Base-by-base conservation (phyloP, 2,113 vertebrate species). In the Myodes glareolus region DNA sequence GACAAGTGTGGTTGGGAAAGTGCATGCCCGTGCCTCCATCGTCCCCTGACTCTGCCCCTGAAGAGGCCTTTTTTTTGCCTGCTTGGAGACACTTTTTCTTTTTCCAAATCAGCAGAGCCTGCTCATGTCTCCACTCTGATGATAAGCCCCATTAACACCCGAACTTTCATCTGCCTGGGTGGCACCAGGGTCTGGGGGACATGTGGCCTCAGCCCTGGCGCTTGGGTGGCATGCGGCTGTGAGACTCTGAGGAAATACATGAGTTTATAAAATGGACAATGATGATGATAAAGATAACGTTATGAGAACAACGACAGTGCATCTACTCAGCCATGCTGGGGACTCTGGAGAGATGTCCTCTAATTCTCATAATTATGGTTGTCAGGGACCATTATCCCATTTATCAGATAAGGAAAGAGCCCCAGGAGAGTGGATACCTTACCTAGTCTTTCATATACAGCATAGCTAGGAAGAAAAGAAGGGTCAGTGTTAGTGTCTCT, bases 101-200 rank as follows among this genome's bases (percentile, higher is more conserved):
- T 70, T 31, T 36, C 68, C 45, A 92, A 91, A 50, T 78, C 80
- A 96, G 92, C 47, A 91, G 92, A 84, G 68, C 21, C 36, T n/a
- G 65, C 21, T 96, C 91, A 61, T 90, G 36, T 82, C 84, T 80
- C 88, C 33, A 33, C 45, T 97, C 67, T 92, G 82, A 72, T 52
- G 76, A 96, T 95, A 94, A 97, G 72, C 47, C 55, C 87, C 77
- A 14, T 70, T 55, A 80, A 52, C 25, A 70, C 55, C 90, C 0
- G 0, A 45, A 36, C 90, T 98, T 97, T 97, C 89, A 97, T 97
- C 97, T 95, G 81, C 91, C 77, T 98, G 95, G 85, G 96, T 97
- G 94, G 95, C 81, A 96, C 87, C 47, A 73, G 77, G 85, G 65
- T 45, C 91, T 78, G 31, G 63, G 85, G 89, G 63, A 96, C 80